These are phyloP conservation scores for Drosophila lutescens DNA, from an alignment of 2,888 invertebrate genomes.

Conservation along the genomic window DNA sequence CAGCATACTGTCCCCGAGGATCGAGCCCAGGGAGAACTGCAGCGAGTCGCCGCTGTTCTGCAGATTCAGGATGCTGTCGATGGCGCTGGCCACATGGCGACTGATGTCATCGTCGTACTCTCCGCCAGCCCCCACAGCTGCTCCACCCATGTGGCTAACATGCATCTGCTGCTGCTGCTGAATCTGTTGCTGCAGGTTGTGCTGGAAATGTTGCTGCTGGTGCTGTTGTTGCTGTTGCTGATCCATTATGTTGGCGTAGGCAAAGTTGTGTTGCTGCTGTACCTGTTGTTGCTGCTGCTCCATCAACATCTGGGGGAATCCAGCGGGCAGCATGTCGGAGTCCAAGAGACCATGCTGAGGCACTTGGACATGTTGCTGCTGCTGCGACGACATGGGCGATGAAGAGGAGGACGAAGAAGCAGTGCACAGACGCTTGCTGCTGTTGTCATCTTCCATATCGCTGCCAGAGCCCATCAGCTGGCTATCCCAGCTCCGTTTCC, in stretches of 20 bases:
- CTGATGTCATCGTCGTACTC: constrained; percentile 88
- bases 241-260: constrained; percentile 60
- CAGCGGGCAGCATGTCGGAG: constrained; percentile 61
- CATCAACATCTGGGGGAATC: constrained; percentile 75
- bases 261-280: constrained; percentile 74
- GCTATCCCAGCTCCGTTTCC: constrained; percentile 82
- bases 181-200: constrained; percentile 55
- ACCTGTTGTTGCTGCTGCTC: constrained; percentile 76
- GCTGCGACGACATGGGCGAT: constrained; percentile 73
- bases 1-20: constrained; percentile 82
- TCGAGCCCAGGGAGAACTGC: constrained; percentile 84
- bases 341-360: constrained; percentile 61
- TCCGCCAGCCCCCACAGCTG: constrained; percentile 69
- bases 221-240: constrained; percentile 65
- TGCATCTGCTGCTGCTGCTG: constrained; percentile 75
- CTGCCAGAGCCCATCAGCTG: constrained; percentile 74
- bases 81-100: constrained; percentile 91
- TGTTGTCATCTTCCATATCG: constrained; percentile 75
- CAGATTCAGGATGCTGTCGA: constrained; percentile 91
- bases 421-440: constrained; percentile 80
- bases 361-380: constrained; percentile 66
- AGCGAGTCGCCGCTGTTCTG: constrained; percentile 85
- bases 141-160: constrained; percentile 65
- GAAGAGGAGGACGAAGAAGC: constrained; percentile 77
- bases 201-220: constrained; percentile 60